A percentile compares a stretch with the other conserved stretches of the same genome.
Conservation (phyloP, 2,113 vertebrate species). For the Neolamprologus brichardi region DNA sequence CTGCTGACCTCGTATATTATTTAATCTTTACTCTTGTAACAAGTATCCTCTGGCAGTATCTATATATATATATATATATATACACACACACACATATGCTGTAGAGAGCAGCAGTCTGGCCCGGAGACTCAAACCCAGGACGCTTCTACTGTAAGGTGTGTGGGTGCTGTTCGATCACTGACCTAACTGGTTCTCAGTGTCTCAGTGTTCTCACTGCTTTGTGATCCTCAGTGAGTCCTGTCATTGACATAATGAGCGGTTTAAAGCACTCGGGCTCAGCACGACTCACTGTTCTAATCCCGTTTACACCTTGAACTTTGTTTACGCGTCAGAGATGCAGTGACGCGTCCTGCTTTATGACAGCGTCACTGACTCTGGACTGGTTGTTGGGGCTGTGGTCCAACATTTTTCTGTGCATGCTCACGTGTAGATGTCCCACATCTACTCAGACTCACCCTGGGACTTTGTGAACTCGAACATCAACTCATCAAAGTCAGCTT, state of each 20-base stretch:
- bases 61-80: accelerated
- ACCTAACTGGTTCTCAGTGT: no score
- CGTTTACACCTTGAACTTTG: accelerated
- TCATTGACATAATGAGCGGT: neutral
- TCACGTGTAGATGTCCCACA: neutral
- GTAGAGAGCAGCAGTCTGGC: no score
- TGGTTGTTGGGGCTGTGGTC: neutral
- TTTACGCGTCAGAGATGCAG: neutral
- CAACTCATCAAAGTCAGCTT: neutral
- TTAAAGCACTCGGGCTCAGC: neutral
- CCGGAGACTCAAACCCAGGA: no score
- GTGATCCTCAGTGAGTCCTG: accelerated
- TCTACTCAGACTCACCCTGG: neutral
- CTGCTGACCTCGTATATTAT: neutral
- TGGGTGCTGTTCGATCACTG: no score
- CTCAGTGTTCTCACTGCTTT: no score
- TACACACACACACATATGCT: accelerated
- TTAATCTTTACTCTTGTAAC: neutral
- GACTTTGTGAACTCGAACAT: neutral
- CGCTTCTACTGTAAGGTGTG: no score
- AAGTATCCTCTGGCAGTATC: accelerated
- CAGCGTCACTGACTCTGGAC: neutral
- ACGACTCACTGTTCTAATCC: accelerated
- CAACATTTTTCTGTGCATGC: neutral
- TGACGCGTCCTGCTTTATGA: neutral